Base-by-base conservation (phyloP, 1,140 invertebrate species). In the Asbolus verrucosus region DNA sequence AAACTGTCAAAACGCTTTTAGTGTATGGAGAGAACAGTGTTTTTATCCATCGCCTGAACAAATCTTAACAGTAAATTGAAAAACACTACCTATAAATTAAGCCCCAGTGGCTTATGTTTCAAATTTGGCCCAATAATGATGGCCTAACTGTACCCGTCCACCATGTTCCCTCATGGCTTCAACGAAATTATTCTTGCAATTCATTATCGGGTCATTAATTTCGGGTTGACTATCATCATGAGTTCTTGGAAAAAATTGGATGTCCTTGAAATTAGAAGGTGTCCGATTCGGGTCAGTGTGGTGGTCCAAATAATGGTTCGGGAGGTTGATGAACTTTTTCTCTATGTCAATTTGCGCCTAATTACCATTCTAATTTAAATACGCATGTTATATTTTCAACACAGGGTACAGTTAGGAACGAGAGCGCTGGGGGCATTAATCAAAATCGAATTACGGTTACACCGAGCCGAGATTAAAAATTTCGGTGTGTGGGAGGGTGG, bases 351-450 rank as follows among this genome's bases (percentile, higher is more conserved):
- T 54, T 54, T 27, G 46, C 46, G 21, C 15, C 18, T 46, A 46
- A 46, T 46, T 46, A 54, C 46, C 46, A 54, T 54, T 16, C 46
- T 54, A 54, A 54, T 54, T 54, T 54, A 54, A 54, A 54, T 54
- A 54, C 46, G 21, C 21, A 54, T 54, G 46, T 54, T 19, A 27
- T 54, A 54, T 27, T 54, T 54, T 54, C 46, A 13, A 54, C 46
- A 27, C 46, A 9, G 46, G 27, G 13, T 54, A 54, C 46, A 54
- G 46, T 54, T 54, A 54, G 46, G 2, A 6, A 54, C 46, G 27
- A 54, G 24, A 54, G 19, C 21, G 46, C 46, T 24, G 24, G 46
- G 46, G 46, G 46, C 46, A 54, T 30, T 11, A 54, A 54, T 54
- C 46, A 54, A 54, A 54, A 50, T 21, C 43, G 21, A 50, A 54